phyloP scores from a whole-genome alignment of 2,888 invertebrate genomes.

The Scaptomyza flava region DNA sequence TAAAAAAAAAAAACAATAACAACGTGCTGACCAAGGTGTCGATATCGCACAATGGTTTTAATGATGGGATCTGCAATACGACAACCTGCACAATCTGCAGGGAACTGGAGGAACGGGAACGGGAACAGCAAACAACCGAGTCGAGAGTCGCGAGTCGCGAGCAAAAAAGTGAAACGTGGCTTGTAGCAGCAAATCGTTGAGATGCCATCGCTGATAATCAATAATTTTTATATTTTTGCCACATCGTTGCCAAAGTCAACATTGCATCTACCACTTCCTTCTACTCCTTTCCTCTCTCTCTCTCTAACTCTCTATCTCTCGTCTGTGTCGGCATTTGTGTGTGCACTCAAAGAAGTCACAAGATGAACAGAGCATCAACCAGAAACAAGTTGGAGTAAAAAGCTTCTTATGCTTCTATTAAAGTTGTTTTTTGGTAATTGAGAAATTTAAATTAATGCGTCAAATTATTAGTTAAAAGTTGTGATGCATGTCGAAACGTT shows the following conservation, averaged over 20 bases:
- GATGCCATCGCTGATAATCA: constrained; percentile 78
- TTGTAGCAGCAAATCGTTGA: constrained; percentile 72
- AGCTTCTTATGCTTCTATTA: constrained; percentile 1
- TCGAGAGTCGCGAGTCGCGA: neutral
- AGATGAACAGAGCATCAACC: neutral
- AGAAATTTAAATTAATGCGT: constrained; percentile 1
- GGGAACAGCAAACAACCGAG: neutral
- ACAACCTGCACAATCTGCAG: constrained; percentile 9
- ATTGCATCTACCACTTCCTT: neutral
- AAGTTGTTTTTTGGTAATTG: neutral
- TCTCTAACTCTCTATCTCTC: neutral
- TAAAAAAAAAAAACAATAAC: constrained; percentile 5
- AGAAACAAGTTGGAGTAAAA: neutral
- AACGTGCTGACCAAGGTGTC: constrained; percentile 74
- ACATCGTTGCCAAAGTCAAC: constrained; percentile 42
- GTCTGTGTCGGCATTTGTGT: constrained; percentile 46
- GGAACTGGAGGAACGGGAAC: neutral
- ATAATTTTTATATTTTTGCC: constrained; percentile 80
- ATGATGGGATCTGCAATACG: constrained; percentile 68
- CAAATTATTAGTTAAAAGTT: constrained; percentile 9
- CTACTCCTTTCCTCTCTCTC: neutral
- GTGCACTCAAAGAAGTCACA: constrained; percentile 43
- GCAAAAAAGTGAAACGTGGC: constrained; percentile 65
- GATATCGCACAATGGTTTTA: constrained; percentile 80
- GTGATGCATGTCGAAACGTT: neutral